Conservation (phyloP, 2,797 vertebrate species). For the Platalea minor region DNA sequence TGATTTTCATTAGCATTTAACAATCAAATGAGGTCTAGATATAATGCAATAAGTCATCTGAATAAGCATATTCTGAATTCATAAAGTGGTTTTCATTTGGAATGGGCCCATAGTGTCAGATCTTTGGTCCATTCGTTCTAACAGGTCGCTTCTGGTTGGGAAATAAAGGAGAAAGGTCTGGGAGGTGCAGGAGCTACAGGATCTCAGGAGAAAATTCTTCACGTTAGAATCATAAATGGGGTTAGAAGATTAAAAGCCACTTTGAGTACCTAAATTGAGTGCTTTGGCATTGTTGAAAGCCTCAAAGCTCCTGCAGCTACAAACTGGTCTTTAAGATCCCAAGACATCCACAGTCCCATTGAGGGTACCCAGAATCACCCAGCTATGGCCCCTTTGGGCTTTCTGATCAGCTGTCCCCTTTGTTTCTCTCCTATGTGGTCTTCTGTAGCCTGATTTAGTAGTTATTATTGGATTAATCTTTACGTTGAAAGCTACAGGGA, state of each 20-base stretch:
- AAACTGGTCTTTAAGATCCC: neutral
- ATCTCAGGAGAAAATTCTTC: neutral
- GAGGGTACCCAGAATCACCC: neutral
- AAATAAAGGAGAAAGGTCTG: neutral
- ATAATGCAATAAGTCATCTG: neutral
- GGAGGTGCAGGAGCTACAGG: neutral
- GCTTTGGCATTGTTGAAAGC: neutral
- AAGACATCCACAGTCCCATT: neutral
- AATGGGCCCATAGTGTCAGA: neutral
- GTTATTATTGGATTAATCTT: neutral
- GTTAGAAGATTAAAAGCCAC: neutral
- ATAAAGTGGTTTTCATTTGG: neutral
- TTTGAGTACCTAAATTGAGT: neutral
- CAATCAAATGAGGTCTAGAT: neutral
- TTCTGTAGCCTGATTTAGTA: neutral
- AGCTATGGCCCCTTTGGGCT: neutral
- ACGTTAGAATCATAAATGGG: neutral
- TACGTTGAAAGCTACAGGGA: neutral
- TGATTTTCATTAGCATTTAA: neutral
- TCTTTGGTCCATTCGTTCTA: neutral
- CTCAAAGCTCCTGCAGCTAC: neutral
- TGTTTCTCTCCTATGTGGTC: neutral
- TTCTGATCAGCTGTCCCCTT: neutral
- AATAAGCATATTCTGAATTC: neutral
- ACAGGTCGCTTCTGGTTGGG: neutral